phyloP scores from a whole-genome alignment of 2,888 invertebrate species.

The Leucophora obtusa region DNA sequence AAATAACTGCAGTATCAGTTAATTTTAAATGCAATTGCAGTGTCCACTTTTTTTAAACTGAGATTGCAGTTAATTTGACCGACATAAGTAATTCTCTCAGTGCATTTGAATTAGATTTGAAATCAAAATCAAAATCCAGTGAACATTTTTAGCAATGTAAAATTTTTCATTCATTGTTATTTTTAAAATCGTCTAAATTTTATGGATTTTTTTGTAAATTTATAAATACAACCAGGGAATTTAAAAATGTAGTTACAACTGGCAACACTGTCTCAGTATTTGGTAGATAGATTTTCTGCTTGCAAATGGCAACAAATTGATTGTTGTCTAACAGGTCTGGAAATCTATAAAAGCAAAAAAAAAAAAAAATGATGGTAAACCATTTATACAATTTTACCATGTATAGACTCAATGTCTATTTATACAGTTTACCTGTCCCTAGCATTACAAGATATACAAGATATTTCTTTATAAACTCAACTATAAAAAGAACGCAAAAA shows the following conservation, averaged over 20 bases:
- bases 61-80: no score
- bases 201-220: no score
- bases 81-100: no score
- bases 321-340: slow-evolving; percentile 57
- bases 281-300: background rate
- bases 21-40: no score
- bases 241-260: background rate
- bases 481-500: background rate
- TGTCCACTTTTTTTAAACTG: no score
- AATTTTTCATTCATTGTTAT: no score
- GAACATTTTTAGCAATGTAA: no score
- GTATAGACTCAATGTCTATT: background rate
- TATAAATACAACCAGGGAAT: no score
- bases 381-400: background rate
- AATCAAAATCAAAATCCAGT: no score
- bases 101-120: no score
- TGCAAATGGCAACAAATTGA: slow-evolving; percentile 54
- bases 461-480: background rate
- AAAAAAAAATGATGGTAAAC: background rate
- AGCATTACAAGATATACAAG: slow-evolving; percentile 1
- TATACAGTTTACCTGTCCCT: background rate
- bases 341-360: background rate
- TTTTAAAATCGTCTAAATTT: no score
- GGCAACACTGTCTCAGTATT: background rate
- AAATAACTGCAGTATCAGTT: no score